phyloP scores from a whole-genome alignment of 2,888 invertebrate species.

The Cheilosia pagana region DNA sequence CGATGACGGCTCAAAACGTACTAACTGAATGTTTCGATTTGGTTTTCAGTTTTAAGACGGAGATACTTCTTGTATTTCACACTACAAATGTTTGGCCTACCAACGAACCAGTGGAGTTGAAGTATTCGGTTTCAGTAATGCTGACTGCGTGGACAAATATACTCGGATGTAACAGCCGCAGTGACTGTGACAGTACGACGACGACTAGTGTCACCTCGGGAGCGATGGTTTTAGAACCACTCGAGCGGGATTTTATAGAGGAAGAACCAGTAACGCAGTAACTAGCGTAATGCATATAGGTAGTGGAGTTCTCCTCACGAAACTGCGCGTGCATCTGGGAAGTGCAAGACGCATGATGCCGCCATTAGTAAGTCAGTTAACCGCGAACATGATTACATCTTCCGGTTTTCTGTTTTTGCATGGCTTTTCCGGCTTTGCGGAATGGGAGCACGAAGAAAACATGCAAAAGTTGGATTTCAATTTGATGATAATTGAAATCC shows the following conservation, averaged over 20 bases:
- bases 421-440: slow-evolving; percentile 53
- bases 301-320: slow-evolving; percentile 6
- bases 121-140: slow-evolving; percentile 61
- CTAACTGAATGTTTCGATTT: slow-evolving; percentile 55
- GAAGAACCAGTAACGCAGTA: slow-evolving; percentile 35
- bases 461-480: slow-evolving; percentile 31
- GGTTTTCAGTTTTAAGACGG: slow-evolving; percentile 63
- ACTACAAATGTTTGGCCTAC: slow-evolving; percentile 20
- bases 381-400: slow-evolving; percentile 60
- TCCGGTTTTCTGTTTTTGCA: slow-evolving; percentile 60
- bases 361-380: slow-evolving; percentile 71
- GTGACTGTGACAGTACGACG: slow-evolving; percentile 65
- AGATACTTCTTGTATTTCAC: slow-evolving; percentile 68
- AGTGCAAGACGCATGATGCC: slow-evolving; percentile 65
- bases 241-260: slow-evolving; percentile 50
- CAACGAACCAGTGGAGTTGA: slow-evolving; percentile 11
- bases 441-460: slow-evolving; percentile 61
- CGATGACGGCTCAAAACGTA: slow-evolving; percentile 60
- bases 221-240: slow-evolving; percentile 30
- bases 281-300: background rate
- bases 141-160: slow-evolving; percentile 19
- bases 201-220: slow-evolving; percentile 59
- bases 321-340: slow-evolving; percentile 56
- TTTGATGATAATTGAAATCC: slow-evolving; percentile 9
- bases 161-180: slow-evolving; percentile 69